Conservation (phyloP, 2,113 vertebrate species). For the Erpornis zantholeuca region DNA sequence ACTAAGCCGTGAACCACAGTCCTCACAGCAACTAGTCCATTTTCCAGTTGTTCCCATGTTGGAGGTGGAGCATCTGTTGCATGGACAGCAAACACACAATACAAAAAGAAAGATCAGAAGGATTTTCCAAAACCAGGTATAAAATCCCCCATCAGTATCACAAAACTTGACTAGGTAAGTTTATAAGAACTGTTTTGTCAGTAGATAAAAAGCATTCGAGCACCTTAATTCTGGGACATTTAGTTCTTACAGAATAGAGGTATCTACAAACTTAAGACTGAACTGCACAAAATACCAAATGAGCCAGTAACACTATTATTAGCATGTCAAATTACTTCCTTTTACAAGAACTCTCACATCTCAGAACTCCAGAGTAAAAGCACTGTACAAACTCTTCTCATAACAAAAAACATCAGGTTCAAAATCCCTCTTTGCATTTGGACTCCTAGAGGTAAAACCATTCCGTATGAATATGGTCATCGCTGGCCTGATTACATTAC, state of each 20-base stretch:
- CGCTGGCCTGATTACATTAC: not conserved
- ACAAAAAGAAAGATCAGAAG: not conserved
- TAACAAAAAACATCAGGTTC: not conserved
- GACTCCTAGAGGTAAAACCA: not conserved
- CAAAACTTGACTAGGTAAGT: not conserved
- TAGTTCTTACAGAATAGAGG: not conserved
- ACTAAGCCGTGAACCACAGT: conserved; percentile 97
- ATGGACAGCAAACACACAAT: not conserved
- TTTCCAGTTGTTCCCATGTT: conserved; percentile 96
- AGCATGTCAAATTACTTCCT: not conserved
- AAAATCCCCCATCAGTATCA: not conserved
- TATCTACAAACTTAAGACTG: not conserved
- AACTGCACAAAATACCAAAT: not conserved
- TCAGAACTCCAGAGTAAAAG: not conserved
- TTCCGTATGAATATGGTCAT: not conserved
- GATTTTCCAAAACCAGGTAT: not conserved
- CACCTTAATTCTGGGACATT: not conserved
- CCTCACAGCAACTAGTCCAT: conserved; percentile 95
- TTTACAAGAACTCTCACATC: not conserved
- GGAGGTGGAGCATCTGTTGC: conserved; percentile 91
- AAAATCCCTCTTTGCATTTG: not conserved
- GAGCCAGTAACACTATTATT: not conserved
- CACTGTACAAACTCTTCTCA: not conserved
- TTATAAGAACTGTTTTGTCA: not conserved
- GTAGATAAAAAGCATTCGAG: not conserved